Conservation (phyloP, 2,888 invertebrate species). For the Ichneumon xanthorius region DNA sequence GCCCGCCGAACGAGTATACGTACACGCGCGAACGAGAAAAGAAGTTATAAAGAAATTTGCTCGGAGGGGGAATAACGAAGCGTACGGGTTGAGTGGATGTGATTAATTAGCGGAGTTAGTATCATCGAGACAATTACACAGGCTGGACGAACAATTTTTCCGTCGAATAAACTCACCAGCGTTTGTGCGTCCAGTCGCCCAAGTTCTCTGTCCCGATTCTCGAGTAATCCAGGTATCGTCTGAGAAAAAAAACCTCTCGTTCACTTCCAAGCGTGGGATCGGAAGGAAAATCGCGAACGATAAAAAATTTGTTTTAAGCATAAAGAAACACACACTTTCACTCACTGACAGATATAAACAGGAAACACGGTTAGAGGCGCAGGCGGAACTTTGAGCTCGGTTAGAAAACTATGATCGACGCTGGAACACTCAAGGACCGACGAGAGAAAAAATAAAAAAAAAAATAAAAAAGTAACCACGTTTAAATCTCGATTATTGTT, state of each 20-base stretch:
- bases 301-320: background rate
- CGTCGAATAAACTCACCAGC: constrained; percentile 48
- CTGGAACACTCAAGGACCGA: constrained; percentile 7
- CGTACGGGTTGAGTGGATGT: constrained; percentile 27
- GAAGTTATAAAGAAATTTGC: constrained; percentile 46
- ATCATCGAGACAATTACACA: background rate
- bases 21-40: constrained; percentile 13
- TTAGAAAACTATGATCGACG: constrained; percentile 19
- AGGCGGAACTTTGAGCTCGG: background rate
- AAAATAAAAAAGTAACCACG: background rate
- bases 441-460: background rate
- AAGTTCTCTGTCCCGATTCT: constrained; percentile 35
- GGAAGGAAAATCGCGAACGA: constrained; percentile 8
- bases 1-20: background rate
- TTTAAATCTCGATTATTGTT: constrained; percentile 1
- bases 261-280: background rate
- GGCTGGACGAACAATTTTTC: background rate
- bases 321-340: constrained; percentile 19
- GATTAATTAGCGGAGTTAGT: constrained; percentile 45
- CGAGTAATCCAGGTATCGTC: constrained; percentile 56
- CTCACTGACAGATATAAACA: constrained; percentile 28
- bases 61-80: constrained; percentile 11
- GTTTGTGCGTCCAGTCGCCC: constrained; percentile 38
- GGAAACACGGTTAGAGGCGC: background rate
- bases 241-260: background rate